Evolutionary conservation across 1,140 invertebrate species (phyloP).

Genomic region (Rhizoglyphus robini): DNA sequence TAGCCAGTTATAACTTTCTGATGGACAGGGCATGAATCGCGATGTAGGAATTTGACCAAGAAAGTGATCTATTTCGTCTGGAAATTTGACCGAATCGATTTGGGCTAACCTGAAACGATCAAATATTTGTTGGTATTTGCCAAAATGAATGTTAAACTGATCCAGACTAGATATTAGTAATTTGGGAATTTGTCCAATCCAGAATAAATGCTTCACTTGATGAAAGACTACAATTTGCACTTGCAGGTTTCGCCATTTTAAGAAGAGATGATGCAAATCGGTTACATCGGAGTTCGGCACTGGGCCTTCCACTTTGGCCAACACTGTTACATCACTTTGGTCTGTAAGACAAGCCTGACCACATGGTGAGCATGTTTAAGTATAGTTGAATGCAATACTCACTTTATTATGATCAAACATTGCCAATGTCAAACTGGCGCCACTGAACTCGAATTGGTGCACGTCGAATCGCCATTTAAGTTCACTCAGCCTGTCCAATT

Average conservation of each 20-base stretch:
- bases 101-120: background rate
- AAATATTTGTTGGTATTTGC: background rate
- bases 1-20: background rate
- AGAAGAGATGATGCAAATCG: background rate
- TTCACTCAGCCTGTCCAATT: background rate
- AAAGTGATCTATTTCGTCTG: background rate
- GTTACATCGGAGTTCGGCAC: background rate
- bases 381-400: too few relatives aligned
- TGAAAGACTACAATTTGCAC: background rate
- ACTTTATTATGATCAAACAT: background rate
- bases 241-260: background rate
- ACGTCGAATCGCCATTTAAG: background rate
- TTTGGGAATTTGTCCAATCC: background rate
- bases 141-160: background rate
- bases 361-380: too few relatives aligned
- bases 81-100: background rate
- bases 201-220: background rate
- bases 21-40: background rate
- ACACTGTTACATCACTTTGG: background rate
- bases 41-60: background rate
- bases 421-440: background rate
- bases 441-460: background rate
- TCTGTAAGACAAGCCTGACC: background rate
- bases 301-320: background rate
- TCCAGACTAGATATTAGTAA: background rate